Conservation (phyloP, 1,140 invertebrate species). For the Hirudo medicinalis region DNA sequence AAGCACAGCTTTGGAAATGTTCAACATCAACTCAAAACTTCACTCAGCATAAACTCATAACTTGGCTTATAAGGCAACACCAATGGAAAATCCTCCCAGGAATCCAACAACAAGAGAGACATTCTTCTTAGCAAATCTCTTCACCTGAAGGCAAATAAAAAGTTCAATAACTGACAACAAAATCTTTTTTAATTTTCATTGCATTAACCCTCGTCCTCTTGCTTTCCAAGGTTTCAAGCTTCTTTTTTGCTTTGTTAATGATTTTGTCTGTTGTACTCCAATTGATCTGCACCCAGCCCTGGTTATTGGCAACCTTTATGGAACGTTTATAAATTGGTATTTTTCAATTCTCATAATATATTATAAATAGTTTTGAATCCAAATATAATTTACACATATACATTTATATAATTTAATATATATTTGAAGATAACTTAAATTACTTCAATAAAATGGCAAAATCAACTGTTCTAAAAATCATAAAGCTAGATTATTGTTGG, state of each 20-base stretch:
- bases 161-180: neutral
- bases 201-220: neutral
- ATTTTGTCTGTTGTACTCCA: conserved; percentile 7
- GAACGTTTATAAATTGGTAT: too few relatives aligned
- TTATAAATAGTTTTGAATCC: too few relatives aligned
- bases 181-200: too few relatives aligned
- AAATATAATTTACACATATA: neutral
- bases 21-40: too few relatives aligned
- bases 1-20: too few relatives aligned
- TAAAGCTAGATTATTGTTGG: too few relatives aligned
- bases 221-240: conserved; percentile 3
- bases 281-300: conserved; percentile 12
- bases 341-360: neutral
- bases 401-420: neutral
- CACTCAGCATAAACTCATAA: too few relatives aligned
- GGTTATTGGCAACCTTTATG: conserved; percentile 8
- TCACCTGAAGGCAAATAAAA: conserved; percentile 1
- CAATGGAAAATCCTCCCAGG: conserved; percentile 11
- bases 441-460: too few relatives aligned
- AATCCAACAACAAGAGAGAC: conserved; percentile 1
- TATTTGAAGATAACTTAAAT: neutral
- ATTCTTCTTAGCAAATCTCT: neutral
- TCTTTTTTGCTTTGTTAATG: conserved; percentile 11
- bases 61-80: conserved; percentile 2
- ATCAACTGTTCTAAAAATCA: too few relatives aligned